Evolutionary conservation across 2,113 vertebrate genomes (phyloP).

Genomic region (Triplophysa siluroides): DNA sequence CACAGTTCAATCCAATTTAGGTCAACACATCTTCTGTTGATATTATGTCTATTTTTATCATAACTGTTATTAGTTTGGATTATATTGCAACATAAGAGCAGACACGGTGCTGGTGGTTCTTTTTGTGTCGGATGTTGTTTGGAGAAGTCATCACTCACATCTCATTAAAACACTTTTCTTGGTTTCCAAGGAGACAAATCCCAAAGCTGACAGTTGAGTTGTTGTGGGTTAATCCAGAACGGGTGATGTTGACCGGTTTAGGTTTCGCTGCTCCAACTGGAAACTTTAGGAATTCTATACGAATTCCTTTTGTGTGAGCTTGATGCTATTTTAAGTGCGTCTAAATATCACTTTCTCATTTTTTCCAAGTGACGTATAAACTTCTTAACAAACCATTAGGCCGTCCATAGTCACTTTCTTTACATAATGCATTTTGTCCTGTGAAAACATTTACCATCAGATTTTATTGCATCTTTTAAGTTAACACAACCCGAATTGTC

Average conservation of each 20-base stretch:
- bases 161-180: conserved; percentile 52
- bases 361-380: conserved; percentile 62
- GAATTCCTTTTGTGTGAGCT: conserved; percentile 35
- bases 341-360: conserved; percentile 48
- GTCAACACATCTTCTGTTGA: background rate
- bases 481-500: no score
- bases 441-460: conserved; percentile 41
- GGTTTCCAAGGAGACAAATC: conserved; percentile 55
- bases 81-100: background rate
- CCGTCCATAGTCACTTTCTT: conserved; percentile 55
- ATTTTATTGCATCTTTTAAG: no score
- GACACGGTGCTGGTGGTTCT: background rate
- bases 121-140: background rate
- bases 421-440: conserved; percentile 38
- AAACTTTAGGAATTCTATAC: conserved; percentile 50
- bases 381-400: conserved; percentile 60
- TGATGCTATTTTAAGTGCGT: conserved; percentile 57
- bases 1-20: background rate
- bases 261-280: conserved; percentile 53
- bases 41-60: background rate
- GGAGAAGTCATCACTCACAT: background rate
- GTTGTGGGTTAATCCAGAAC: conserved; percentile 40
- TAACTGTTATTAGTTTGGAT: background rate
- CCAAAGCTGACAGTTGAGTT: conserved; percentile 22
- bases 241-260: conserved; percentile 42